Base-by-base conservation (phyloP, 2,888 invertebrate genomes). In the Fragum whitleyi region DNA sequence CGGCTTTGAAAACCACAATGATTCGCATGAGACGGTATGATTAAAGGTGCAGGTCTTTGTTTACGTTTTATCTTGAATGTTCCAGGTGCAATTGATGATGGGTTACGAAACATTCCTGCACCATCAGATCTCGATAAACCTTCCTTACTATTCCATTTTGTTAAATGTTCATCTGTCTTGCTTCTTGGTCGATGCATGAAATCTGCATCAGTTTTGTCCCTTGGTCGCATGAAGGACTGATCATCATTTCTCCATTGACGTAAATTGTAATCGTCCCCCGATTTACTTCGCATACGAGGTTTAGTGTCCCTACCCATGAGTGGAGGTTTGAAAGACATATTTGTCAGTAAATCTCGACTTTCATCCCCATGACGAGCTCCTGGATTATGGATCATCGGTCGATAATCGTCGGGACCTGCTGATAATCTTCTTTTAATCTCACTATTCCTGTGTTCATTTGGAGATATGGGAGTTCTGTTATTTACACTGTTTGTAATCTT, bases 41-140 rank as follows among this genome's bases (percentile, higher is more conserved):
- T 93, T 28, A 94, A 89, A 0, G 94, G 94, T 68, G 94, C 94
- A 21, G 94, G 94, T 39, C 94, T 87, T 71, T 93, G 92, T 85
- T 94, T 94, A 68, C 92, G 89, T 81, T 92, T 93, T 32, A 90
- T 88, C 84, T 92, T 90, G 29, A 92, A 85, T n/a, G 84, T 77
- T 0, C 92, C 91, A 77, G 91, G 92, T 23, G 91, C 89, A 32
- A 96, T 95, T 86, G 96, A 95, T 85, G 97, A 97, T 88, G 97
- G 96, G 88, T 97, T 97, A 94, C 96, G 97, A 84, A 97, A 95
- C 92, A 97, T 97, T 51, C 97, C 96, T 87, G 97, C 96, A 87
- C 96, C 96, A 72, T 96, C 95, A 11, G 92, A 90, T 65, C 87
- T 87, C 3, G 91, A 89, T 16, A 92, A 80, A 29, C 87, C 74